phyloP scores from a whole-genome alignment of 1,140 invertebrate species.

The Cataglyphis hispanica region DNA sequence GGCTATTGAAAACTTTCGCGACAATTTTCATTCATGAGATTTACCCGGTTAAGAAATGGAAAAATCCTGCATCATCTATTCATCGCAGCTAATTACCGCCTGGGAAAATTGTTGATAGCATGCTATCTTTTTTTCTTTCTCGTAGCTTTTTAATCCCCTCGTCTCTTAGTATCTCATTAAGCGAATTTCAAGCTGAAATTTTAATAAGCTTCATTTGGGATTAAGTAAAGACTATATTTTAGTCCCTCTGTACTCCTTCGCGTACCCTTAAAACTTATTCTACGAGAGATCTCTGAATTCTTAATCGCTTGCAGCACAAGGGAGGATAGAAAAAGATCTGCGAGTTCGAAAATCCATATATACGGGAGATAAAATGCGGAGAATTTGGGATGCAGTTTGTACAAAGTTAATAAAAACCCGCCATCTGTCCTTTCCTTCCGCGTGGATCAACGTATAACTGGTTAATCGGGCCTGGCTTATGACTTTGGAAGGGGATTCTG shows the following conservation, averaged over 20 bases:
- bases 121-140: neutral
- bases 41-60: neutral
- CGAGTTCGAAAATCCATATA: neutral
- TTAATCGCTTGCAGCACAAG: neutral
- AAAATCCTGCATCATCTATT: neutral
- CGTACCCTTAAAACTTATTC: neutral
- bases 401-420: neutral
- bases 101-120: neutral
- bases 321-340: neutral
- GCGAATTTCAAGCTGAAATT: neutral
- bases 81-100: neutral
- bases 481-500: neutral
- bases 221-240: slow-evolving; percentile 5
- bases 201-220: neutral
- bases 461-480: slow-evolving; percentile 19
- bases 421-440: neutral
- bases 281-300: neutral
- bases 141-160: neutral
- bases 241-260: neutral
- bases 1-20: neutral
- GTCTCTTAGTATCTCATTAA: neutral
- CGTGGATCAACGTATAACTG: neutral
- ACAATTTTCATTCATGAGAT: neutral
- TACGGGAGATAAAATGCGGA: neutral
- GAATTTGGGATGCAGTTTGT: neutral